Evolutionary conservation across 2,797 vertebrate genomes (phyloP).

Genomic region (Sebastiscus tertius): DNA sequence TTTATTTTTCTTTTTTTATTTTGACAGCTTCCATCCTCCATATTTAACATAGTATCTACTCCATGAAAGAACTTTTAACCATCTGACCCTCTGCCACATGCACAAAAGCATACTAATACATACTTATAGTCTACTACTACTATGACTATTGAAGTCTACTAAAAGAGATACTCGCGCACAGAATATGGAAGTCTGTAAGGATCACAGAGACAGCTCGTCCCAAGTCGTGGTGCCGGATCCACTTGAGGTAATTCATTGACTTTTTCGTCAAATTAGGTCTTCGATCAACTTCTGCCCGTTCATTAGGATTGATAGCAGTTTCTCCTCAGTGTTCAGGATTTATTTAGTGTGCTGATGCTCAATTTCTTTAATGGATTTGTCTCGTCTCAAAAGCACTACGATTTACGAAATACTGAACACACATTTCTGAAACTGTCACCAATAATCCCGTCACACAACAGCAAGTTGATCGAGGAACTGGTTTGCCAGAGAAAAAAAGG

Average conservation of each 20-base stretch:
- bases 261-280: constrained; percentile 67
- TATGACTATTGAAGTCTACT: not conserved
- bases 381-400: not conserved
- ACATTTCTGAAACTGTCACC: constrained; percentile 39
- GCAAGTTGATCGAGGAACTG: constrained; percentile 53
- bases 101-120: not conserved
- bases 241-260: constrained; percentile 45
- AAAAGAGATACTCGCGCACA: not conserved
- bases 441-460: constrained; percentile 6
- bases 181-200: constrained; percentile 26
- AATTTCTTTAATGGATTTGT: not conserved
- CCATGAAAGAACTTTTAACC: not conserved
- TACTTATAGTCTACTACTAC: not conserved
- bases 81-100: not conserved
- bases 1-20: not conserved
- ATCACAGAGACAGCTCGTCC: constrained; percentile 54
- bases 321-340: constrained; percentile 30
- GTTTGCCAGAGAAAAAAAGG: constrained; percentile 46
- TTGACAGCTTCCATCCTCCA: not conserved
- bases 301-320: constrained; percentile 35
- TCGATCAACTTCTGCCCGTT: constrained; percentile 51
- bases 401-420: constrained; percentile 15
- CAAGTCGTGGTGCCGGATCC: constrained; percentile 56
- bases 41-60: not conserved
- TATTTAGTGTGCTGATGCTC: not conserved